These are phyloP conservation scores for Drosophila rhopaloa DNA, from an alignment of 1,140 invertebrate species.

Conservation along the genomic window DNA sequence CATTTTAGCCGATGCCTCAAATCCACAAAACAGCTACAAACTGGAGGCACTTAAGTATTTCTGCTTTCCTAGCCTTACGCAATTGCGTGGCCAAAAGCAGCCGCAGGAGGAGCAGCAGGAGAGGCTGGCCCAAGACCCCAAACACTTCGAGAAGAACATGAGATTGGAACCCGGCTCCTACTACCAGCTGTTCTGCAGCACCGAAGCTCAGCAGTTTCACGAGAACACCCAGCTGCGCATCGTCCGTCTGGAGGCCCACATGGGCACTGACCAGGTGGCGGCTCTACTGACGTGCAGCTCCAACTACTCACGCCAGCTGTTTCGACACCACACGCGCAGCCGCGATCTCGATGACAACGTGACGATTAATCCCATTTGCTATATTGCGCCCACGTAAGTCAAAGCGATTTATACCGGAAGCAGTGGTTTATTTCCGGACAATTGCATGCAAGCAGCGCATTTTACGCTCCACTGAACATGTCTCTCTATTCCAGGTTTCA, in stretches of 20 bases:
- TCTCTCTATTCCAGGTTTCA: conserved; percentile 73
- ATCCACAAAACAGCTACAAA: conserved; percentile 64
- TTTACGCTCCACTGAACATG: conserved; percentile 45
- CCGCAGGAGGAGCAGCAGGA: conserved; percentile 7
- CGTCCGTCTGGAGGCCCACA: conserved; percentile 68
- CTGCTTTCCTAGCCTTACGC: conserved; percentile 55
- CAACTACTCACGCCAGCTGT: conserved; percentile 57
- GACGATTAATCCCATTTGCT: conserved; percentile 78
- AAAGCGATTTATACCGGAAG: conserved; percentile 63
- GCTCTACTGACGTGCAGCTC: conserved; percentile 69
- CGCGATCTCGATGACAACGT: conserved; percentile 83
- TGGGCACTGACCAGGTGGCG: conserved; percentile 76
- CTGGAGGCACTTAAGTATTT: conserved; percentile 69
- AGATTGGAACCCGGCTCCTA: conserved; percentile 71
- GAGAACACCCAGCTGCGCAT: conserved; percentile 82
- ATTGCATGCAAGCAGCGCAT: conserved; percentile 39
- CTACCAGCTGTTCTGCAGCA: conserved; percentile 72
- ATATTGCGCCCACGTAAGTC: conserved; percentile 84
- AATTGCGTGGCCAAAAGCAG: conserved; percentile 45
- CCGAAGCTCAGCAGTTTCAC: conserved; percentile 77
- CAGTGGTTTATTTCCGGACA: conserved; percentile 18
- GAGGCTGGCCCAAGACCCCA: conserved; percentile 14
- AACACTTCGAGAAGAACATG: conserved; percentile 65
- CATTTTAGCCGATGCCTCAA: conserved; percentile 69
- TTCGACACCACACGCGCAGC: conserved; percentile 75